Base-by-base conservation (phyloP, 2,113 vertebrate genomes). In the Lasiurus cinereus region DNA sequence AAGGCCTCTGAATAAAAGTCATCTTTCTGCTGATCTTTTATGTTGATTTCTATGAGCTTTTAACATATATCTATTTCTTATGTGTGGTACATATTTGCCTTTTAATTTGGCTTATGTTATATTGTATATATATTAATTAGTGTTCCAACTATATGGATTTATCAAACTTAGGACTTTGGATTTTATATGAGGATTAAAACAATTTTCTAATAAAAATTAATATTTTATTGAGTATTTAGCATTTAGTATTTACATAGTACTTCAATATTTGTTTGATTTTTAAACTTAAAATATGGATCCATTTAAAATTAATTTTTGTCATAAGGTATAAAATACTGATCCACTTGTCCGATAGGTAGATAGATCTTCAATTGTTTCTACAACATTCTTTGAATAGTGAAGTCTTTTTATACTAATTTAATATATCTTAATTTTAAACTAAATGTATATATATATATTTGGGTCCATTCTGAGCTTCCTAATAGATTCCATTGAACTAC, bases 231-330 rank as follows among this genome's bases (percentile, higher is more conserved):
- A 82, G 1, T 21, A 33, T 6, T 83, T 82, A 82, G 22, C 8
- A 87, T 72, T 29, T 36, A 22, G 13, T 5, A 21, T 79, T 74
- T 78, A 70, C 46, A 56, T 54, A 90, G 0, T 24, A 15, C 0
- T 80, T 87, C 56, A 46, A 19, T n/a, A 21, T 64, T 74, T 82
- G 10, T 92, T 83, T 93, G 27, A 19, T 56, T 83, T 66, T 92
- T 83, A 64, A 62, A 5, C 12, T 70, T 72, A 93, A 6, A 15
- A 88, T 2, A 39, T 79, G 22, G 8, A 93, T 77, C 24, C 9
- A 50, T 0, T 64, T 83, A 18, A 4, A 54, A 77, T 77, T 91
- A 83, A 56, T 79, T 83, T 96, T 96, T 82, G 3, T 59, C 18
- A 31, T 48, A 70, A 66, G 2, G 1, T 87, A 0, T 80, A 16